phyloP scores from a whole-genome alignment of 2,797 vertebrate genomes.

The Oreochromis mossambicus region DNA sequence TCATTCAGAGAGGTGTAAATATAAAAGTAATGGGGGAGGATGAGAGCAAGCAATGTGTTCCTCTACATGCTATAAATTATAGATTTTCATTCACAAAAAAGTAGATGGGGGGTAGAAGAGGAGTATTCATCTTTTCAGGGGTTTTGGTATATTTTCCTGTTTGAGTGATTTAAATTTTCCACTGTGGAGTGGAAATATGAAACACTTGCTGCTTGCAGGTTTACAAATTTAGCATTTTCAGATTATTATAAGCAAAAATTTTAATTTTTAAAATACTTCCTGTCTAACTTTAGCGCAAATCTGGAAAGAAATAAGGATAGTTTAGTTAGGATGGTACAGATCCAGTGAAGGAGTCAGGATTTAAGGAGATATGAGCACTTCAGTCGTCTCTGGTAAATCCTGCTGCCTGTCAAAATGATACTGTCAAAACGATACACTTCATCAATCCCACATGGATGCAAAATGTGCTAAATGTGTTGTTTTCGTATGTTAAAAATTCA shows the following conservation, averaged over 20 bases:
- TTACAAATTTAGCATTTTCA: background rate
- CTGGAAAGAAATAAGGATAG: background rate
- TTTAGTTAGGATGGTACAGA: background rate
- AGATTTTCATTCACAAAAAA: conserved; percentile 52
- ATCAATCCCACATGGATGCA: background rate
- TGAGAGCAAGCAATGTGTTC: background rate
- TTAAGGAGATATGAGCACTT: background rate
- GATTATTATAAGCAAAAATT: background rate
- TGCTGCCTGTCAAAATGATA: background rate
- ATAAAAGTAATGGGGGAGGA: conserved; percentile 2
- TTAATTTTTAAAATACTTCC: background rate
- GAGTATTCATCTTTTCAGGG: background rate
- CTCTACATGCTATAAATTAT: conserved; percentile 36
- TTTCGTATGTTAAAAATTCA: background rate
- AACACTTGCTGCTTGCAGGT: background rate
- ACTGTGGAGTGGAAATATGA: background rate
- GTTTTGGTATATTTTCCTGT: background rate
- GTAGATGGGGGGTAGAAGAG: background rate
- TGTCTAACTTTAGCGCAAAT: background rate
- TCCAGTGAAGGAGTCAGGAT: background rate
- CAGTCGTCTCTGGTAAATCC: rapidly evolving
- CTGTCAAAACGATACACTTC: background rate
- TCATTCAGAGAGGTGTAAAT: conserved; percentile 41
- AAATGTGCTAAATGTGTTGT: background rate
- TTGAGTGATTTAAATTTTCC: background rate